Conservation (phyloP, 1,140 invertebrate genomes). For the Melanaphis sacchari region DNA sequence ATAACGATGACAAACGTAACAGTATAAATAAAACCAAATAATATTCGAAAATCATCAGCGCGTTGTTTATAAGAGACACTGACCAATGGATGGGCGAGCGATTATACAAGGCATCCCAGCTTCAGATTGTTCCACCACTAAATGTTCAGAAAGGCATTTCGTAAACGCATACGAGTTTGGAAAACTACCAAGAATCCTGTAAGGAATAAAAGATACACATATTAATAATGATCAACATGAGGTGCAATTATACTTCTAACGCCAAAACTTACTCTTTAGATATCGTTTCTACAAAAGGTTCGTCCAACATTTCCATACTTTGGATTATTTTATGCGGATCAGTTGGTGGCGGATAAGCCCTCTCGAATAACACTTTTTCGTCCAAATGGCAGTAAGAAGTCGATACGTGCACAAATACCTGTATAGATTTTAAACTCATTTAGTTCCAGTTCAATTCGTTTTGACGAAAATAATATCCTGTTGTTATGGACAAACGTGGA, state of each 20-base stretch:
- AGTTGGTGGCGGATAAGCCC: conserved; percentile 82
- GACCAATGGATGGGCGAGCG: conserved; percentile 88
- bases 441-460: neutral
- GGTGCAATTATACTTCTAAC: too few species aligned
- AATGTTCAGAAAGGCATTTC: conserved; percentile 83
- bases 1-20: conserved; percentile 59
- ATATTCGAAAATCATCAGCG: neutral
- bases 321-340: conserved; percentile 90
- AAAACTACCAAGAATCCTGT: conserved; percentile 77
- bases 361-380: conserved; percentile 73
- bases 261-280: conserved; percentile 70
- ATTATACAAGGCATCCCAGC: conserved; percentile 81
- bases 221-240: neutral
- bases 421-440: conserved; percentile 23
- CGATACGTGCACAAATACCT: conserved; percentile 70
- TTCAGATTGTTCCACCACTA: conserved; percentile 78
- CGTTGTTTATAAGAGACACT: conserved; percentile 59
- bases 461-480: conserved; percentile 75
- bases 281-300: conserved; percentile 76
- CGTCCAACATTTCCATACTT: conserved; percentile 85
- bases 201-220: conserved; percentile 60
- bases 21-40: neutral
- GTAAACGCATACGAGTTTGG: conserved; percentile 94
- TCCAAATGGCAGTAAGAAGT: conserved; percentile 72
- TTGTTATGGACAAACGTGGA: neutral